A percentile compares a stretch with the other conserved stretches of the same genome.
Conservation (phyloP, 2,888 invertebrate genomes). For the Dendrolimus pini region DNA sequence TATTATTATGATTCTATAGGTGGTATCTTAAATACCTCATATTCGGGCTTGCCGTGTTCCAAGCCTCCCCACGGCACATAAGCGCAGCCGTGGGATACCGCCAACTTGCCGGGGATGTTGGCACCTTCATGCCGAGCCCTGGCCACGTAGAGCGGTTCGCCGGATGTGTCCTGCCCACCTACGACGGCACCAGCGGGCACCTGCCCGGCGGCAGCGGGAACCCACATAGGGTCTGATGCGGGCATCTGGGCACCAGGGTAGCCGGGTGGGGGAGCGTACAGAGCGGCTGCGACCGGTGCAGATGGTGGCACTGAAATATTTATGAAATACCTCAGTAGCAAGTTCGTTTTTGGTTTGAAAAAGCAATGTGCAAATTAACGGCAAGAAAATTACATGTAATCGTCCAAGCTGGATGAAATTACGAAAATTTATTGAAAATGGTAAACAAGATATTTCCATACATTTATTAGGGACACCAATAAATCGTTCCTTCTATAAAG, state of each 20-base stretch:
- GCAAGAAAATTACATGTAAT: slow-evolving; percentile 11
- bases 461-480: no score
- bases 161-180: slow-evolving; percentile 77
- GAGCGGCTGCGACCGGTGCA: slow-evolving; percentile 49
- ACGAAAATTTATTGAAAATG: no score
- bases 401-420: slow-evolving; percentile 1
- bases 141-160: slow-evolving; percentile 80
- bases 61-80: slow-evolving; percentile 90
- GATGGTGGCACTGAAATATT: slow-evolving; percentile 36
- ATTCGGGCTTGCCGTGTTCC: slow-evolving; percentile 85
- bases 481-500: no score
- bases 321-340: background rate
- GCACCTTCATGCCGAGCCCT: slow-evolving; percentile 87
- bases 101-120: slow-evolving; percentile 87
- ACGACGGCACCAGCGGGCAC: slow-evolving; percentile 84
- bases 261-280: slow-evolving; percentile 50
- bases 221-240: slow-evolving; percentile 65
- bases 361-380: background rate
- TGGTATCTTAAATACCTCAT: slow-evolving; percentile 77
- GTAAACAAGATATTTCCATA: no score
- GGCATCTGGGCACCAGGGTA: slow-evolving; percentile 40
- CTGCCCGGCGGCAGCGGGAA: slow-evolving; percentile 76
- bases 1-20: background rate
- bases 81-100: slow-evolving; percentile 85
- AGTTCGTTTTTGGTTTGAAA: background rate